Evolutionary conservation across 2,888 invertebrate species (phyloP).

Genomic region (Antheraea yamamai): DNA sequence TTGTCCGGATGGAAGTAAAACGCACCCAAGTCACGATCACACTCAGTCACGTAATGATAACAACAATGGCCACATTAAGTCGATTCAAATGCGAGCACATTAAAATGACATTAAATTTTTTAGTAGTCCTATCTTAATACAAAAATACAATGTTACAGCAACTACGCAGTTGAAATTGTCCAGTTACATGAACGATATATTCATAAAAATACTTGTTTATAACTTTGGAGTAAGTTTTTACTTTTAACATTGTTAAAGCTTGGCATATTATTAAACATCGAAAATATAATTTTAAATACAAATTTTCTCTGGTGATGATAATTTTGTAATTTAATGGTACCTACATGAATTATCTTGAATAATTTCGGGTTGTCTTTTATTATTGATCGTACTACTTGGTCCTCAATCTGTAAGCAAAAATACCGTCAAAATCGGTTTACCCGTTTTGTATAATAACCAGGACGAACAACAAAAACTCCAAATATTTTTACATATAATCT

Average conservation of each 20-base stretch:
- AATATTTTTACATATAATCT: neutral
- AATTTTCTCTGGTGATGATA: too few relatives aligned
- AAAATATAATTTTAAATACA: neutral
- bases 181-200: neutral
- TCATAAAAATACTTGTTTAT: neutral
- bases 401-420: too few relatives aligned
- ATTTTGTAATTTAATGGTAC: too few relatives aligned
- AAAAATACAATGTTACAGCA: neutral
- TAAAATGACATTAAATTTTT: neutral
- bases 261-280: neutral
- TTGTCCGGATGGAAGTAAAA: neutral
- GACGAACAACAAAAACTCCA: neutral
- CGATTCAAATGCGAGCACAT: constrained; percentile 7
- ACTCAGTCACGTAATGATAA: neutral
- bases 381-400: too few relatives aligned
- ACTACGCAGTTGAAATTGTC: neutral
- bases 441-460: too few relatives aligned
- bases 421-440: too few relatives aligned
- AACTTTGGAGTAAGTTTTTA: neutral
- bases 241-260: neutral
- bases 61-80: constrained; percentile 6
- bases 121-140: neutral
- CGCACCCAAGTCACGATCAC: constrained; percentile 3
- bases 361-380: too few relatives aligned
- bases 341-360: too few relatives aligned